A percentile compares a stretch with the other conserved stretches of the same genome.
Conservation (phyloP, 2,888 invertebrate species). For the Resseliella maxima region DNA sequence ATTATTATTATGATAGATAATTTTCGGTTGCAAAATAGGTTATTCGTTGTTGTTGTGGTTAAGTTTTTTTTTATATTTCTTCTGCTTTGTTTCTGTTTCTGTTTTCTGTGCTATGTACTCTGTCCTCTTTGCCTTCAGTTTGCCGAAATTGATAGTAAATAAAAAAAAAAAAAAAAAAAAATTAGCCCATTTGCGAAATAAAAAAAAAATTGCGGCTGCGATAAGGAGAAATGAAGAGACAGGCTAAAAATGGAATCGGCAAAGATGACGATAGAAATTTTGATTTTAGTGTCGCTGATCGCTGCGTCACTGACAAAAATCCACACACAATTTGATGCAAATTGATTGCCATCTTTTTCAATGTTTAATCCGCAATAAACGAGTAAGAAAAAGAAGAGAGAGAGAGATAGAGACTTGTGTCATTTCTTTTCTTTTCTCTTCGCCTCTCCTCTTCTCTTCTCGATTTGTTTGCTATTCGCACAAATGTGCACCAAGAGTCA, state of each 20-base stretch:
- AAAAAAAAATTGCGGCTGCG: too few relatives aligned
- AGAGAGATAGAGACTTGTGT: not conserved
- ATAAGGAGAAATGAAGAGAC: constrained; percentile 28
- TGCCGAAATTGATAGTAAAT: not conserved
- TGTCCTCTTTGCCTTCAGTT: not conserved
- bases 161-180: not conserved
- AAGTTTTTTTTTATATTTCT: not conserved
- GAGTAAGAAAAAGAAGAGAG: not conserved
- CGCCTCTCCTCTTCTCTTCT: too few relatives aligned
- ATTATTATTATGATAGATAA: constrained; percentile 4
- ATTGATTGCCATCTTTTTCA: constrained; percentile 16
- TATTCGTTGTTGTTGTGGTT: constrained; percentile 16
- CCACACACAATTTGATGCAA: not conserved
- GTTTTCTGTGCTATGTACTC: not conserved
- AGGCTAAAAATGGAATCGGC: not conserved
- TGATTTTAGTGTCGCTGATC: not conserved
- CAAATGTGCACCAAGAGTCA: too few relatives aligned
- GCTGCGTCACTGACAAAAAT: not conserved
- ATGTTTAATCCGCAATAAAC: too few relatives aligned
- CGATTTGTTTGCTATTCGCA: not conserved
- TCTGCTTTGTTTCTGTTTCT: not conserved
- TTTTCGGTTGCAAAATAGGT: constrained; percentile 47
- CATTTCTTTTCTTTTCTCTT: not conserved
- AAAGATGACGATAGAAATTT: not conserved
- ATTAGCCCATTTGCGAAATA: constrained; percentile 22